Conservation (phyloP, 1,140 invertebrate species). For the Tribolium madens region DNA sequence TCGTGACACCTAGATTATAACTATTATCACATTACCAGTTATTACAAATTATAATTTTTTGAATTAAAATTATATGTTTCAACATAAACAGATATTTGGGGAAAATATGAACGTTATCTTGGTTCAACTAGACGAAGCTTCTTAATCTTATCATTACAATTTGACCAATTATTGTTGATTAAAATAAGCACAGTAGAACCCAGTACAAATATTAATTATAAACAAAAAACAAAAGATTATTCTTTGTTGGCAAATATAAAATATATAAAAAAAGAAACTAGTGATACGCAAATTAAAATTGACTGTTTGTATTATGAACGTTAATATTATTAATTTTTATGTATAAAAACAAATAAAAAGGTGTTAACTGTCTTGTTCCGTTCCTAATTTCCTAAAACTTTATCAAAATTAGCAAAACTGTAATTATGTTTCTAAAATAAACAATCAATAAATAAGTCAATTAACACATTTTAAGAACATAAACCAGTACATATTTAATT, state of each 20-base stretch:
- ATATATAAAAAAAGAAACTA: too few species aligned
- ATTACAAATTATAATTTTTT: too few species aligned
- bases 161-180: background rate
- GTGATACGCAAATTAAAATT: too few species aligned
- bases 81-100: background rate
- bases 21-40: background rate
- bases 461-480: background rate
- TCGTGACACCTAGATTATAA: background rate
- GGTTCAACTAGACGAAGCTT: background rate
- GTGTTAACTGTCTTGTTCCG: background rate
- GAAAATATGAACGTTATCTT: background rate
- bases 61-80: too few species aligned
- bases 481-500: too few species aligned
- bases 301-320: too few species aligned
- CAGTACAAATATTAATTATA: background rate
- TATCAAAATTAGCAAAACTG: background rate
- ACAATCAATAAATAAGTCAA: background rate
- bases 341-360: background rate
- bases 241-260: background rate
- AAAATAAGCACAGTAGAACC: background rate
- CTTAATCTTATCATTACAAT: background rate
- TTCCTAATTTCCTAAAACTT: background rate
- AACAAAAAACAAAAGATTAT: background rate
- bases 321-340: background rate
- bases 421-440: background rate